Conservation (phyloP, 2,797 vertebrate species). For the Petrocephalus sullivani region DNA sequence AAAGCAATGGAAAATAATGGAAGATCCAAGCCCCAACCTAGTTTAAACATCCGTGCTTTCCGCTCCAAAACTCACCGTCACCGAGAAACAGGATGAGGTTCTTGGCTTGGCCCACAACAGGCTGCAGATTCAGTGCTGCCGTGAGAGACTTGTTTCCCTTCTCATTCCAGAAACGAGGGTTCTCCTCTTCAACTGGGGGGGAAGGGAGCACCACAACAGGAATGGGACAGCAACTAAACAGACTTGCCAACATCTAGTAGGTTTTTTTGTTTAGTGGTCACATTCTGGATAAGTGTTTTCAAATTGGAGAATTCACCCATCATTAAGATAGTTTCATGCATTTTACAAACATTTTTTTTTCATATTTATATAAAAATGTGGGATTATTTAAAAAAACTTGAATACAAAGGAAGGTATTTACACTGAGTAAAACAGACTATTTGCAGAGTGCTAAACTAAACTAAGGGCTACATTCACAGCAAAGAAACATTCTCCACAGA, state of each 20-base stretch:
- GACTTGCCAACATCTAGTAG: not conserved
- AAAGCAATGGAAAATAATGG: not conserved
- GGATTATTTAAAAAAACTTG: not conserved
- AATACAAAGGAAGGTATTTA: not conserved
- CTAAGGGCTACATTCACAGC: not conserved
- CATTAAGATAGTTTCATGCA: not conserved
- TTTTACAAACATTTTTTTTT: not conserved
- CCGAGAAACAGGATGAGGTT: constrained; percentile 73
- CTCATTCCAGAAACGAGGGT: constrained; percentile 65
- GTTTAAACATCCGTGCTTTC: not conserved
- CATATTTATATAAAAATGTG: not conserved
- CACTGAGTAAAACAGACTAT: not conserved
- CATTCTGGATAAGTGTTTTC: not conserved
- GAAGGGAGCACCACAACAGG: constrained; percentile 4
- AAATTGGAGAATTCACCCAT: not conserved
- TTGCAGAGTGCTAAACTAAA: not conserved
- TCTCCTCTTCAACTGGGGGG: constrained; percentile 55
- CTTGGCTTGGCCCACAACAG: constrained; percentile 53
- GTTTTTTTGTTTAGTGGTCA: not conserved
- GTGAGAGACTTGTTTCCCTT: constrained; percentile 55
- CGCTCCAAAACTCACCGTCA: constrained; percentile 58
- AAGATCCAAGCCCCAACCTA: not conserved
- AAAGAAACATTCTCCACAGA: not conserved
- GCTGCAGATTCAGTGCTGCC: constrained; percentile 51
- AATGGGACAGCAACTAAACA: not conserved